Evolutionary conservation across 23 tunicate species (phyloP), one percentile per base, ranked within the genome.

Genomic region (Styela plicata): DNA sequence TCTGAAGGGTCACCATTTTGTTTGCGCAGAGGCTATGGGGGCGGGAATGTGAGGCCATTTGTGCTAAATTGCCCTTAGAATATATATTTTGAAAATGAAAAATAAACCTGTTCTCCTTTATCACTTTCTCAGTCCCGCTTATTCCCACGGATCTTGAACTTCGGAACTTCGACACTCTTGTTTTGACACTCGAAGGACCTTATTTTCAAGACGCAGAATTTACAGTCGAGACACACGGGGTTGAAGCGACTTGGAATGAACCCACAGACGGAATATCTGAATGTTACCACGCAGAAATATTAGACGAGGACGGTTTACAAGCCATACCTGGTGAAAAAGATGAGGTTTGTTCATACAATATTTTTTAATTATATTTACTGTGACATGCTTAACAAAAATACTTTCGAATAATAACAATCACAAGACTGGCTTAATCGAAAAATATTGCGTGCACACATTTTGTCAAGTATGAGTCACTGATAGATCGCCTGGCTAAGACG

Each of bases 201-300:
- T 79, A 33, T 33, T 79, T 79, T 57, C 86, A 80, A 10, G 68
- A 74, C 24, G 64, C 77, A 19, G 69, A 81, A 26, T 85, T 90
- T 34, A 80, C 86, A 2, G 35, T 90, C 17, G 69, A 82, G 24
- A 80, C 83, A 0, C 83, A 74, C 44, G 96, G 96, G 16, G 83
- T 90, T 13, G 84, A 90, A 82, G 96, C 96, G 70, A 78, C 30
- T 21, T 90, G 96, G 96, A 83, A 74, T 23, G 83, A 73, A 13
- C 96, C 96, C 20, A 52, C 34, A 2, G 70, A 52, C 28, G 96
- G 96, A 74, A 64, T 67, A 24, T 85, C 87, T 52, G 96, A 90
- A 26, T 90, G 96, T 53, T 90, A 90, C 63, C 71, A 68, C 30
- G 79, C 85, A 23, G 27, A 37, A 33, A 85, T 90, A 33, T 29